Evolutionary conservation across 1,140 invertebrate species (phyloP).

Genomic region (Theocolax elegans): DNA sequence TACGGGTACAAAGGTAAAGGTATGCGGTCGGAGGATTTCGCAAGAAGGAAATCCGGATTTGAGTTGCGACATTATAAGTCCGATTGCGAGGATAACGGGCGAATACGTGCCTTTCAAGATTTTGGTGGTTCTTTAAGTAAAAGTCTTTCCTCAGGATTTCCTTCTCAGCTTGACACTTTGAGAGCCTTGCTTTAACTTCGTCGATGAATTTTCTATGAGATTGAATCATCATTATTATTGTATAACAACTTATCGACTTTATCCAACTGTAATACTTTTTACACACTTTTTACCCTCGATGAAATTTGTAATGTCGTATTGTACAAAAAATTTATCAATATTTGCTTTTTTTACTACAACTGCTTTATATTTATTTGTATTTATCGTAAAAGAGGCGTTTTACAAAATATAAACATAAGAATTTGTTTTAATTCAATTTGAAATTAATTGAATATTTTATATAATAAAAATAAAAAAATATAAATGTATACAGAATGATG

Average conservation of each 20-base stretch:
- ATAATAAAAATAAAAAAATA: too few species aligned
- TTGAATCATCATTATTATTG: constrained; percentile 15
- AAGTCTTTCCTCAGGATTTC: constrained; percentile 23
- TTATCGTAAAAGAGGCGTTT: too few species aligned
- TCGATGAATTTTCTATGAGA: constrained; percentile 16
- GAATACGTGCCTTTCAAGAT: constrained; percentile 16
- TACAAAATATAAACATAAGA: too few species aligned
- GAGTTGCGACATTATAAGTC: constrained; percentile 33
- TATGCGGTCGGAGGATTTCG: constrained; percentile 16
- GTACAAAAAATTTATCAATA: too few species aligned
- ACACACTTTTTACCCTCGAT: neutral
- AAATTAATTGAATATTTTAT: too few species aligned
- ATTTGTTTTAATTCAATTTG: too few species aligned
- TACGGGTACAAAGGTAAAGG: constrained; percentile 1
- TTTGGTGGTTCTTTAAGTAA: constrained; percentile 11
- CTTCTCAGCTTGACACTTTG: neutral
- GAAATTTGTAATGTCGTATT: too few species aligned
- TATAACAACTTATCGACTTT: too few species aligned
- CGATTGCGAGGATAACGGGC: constrained; percentile 7
- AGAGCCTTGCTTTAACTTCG: neutral
- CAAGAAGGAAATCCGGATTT: constrained; percentile 30
- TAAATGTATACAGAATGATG: too few species aligned
- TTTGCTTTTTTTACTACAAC: too few species aligned
- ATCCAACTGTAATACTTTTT: neutral
- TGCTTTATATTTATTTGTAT: too few species aligned